phyloP scores from a whole-genome alignment of 2,797 vertebrate genomes.

The Babyrousa celebensis region DNA sequence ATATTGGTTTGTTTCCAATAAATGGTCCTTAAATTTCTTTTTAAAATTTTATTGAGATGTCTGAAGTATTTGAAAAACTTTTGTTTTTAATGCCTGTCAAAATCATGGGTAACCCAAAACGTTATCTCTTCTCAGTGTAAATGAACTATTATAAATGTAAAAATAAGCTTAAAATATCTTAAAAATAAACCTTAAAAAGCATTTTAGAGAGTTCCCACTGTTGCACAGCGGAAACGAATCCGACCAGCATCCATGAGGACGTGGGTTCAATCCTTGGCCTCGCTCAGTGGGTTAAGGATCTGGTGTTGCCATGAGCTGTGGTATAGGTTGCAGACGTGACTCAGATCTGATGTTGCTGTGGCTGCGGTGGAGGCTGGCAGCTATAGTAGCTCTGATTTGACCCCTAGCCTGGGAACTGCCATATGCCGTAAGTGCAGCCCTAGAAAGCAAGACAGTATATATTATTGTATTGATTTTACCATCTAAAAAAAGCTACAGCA shows the following conservation, averaged over 20 bases:
- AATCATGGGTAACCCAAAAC: slow-evolving; percentile 7
- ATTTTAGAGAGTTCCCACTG: background rate
- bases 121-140: background rate
- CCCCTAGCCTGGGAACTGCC: too few species aligned
- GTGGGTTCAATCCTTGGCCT: too few species aligned
- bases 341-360: too few species aligned
- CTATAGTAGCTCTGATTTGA: too few species aligned
- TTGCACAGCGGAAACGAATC: too few species aligned
- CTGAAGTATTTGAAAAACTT: background rate
- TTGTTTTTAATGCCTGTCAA: background rate
- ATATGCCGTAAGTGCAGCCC: too few species aligned
- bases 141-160: background rate
- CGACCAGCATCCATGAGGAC: too few species aligned
- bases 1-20: slow-evolving; percentile 13
- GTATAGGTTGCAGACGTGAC: too few species aligned
- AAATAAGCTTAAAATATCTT: slow-evolving; percentile 2
- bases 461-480: background rate
- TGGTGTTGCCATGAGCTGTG: too few species aligned
- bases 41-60: background rate
- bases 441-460: background rate
- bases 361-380: too few species aligned
- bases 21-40: slow-evolving; percentile 51
- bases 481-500: background rate
- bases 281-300: too few species aligned
- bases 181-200: slow-evolving; percentile 16